Evolutionary conservation across 2,113 vertebrate species (phyloP).

Genomic region (Semicossyphus pulcher): DNA sequence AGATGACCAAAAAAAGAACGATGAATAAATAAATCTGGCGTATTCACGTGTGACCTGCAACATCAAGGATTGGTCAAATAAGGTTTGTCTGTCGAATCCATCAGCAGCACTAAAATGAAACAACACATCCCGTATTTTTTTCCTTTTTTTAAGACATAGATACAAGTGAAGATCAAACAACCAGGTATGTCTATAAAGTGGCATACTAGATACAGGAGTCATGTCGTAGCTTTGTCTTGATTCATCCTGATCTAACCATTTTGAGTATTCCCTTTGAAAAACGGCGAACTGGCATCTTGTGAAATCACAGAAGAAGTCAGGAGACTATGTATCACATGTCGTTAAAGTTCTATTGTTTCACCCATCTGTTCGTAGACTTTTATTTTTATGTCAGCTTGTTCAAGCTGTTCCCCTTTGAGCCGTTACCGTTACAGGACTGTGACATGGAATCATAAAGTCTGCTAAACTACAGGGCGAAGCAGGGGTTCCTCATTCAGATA

Average conservation of each 20-base stretch:
- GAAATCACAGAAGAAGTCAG: slow-evolving; percentile 82
- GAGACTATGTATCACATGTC: slow-evolving; percentile 74
- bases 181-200: slow-evolving; percentile 71
- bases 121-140: slow-evolving; percentile 32
- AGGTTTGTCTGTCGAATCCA: slow-evolving; percentile 44
- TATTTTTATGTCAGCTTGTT: slow-evolving; percentile 61
- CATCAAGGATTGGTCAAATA: slow-evolving; percentile 39
- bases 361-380: slow-evolving; percentile 64
- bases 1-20: no score
- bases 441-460: slow-evolving; percentile 51
- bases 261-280: slow-evolving; percentile 85
- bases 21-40: no score
- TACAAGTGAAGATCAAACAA: slow-evolving; percentile 79
- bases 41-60: slow-evolving; percentile 37
- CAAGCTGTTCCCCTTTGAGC: slow-evolving; percentile 64
- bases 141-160: slow-evolving; percentile 51
- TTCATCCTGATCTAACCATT: slow-evolving; percentile 82
- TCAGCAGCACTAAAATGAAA: slow-evolving; percentile 49
- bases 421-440: slow-evolving; percentile 50
- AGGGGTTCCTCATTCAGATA: slow-evolving; percentile 20
- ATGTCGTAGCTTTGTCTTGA: slow-evolving; percentile 81
- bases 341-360: slow-evolving; percentile 77
- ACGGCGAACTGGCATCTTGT: slow-evolving; percentile 76
- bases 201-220: slow-evolving; percentile 78
- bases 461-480: slow-evolving; percentile 21